Base-by-base conservation (phyloP, 2,113 vertebrate genomes). In the Ranitomeya imitator region DNA sequence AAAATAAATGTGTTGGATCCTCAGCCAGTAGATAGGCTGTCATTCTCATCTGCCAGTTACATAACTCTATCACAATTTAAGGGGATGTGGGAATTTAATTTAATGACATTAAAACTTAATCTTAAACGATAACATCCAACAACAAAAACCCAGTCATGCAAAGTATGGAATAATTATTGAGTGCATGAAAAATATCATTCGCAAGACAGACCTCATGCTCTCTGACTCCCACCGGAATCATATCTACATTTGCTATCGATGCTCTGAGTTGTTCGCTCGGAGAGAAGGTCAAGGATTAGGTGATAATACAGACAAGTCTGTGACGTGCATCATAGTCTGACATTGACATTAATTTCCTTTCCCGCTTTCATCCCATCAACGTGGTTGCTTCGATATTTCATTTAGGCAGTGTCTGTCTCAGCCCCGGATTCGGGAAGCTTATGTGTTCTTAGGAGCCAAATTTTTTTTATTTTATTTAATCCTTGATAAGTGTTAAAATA, bases 71-170 rank as follows among this genome's bases (percentile, higher is more conserved):
- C 81, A 67, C 63, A 67, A 65, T 85, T 78, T 85, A 89, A 89
- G 71, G 60, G 59, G 73, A 89, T 85, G 73, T 76, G 76, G 82
- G 54, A 84, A 79, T 84, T 84, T 69, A 84, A 79, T 85, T 89
- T 89, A 67, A 84, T 79, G 61, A 79, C 74, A 85, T 89, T 89
- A 89, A 89, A 85, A 84, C 80, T 79, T 89, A 77, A 89, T 89
- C 74, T 79, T 84, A 69, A 83, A 85, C 63, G 73, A 89, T 89
- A 89, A 85, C 63, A 77, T 77, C 82, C 65, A 57, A 57, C 73
- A 85, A 85, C 71, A 84, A 89, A 37, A 89, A 83, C 31, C 52
- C 59, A 79, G 82, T 55, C 73, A 67, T 79, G 73, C 69, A 89
- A 78, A 89, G 74, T 89, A 77, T 69, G 31, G 83, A 78, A 89